Conservation (phyloP, 2,113 vertebrate species). For the Brachirus orientalis region DNA sequence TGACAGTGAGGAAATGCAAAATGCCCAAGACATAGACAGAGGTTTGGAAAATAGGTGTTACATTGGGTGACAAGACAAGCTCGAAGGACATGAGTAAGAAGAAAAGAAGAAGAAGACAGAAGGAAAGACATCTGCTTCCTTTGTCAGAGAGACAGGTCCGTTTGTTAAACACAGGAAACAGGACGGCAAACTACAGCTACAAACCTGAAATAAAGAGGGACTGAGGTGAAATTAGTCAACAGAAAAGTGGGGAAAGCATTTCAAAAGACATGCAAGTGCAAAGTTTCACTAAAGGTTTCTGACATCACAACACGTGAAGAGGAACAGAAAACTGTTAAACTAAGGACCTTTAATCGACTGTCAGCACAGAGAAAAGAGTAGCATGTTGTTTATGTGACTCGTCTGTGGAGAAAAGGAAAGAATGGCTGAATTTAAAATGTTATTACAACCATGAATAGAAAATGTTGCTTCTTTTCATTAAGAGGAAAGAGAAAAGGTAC, state of each 20-base stretch:
- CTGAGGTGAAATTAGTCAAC: slow-evolving; percentile 22
- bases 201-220: slow-evolving; percentile 19
- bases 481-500: not conserved
- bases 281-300: not conserved
- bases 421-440: slow-evolving; percentile 15
- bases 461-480: not conserved
- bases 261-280: not conserved
- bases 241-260: slow-evolving; percentile 7
- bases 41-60: no score
- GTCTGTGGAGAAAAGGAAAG: slow-evolving; percentile 65
- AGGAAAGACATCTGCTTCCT: slow-evolving; percentile 1
- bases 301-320: slow-evolving; percentile 28
- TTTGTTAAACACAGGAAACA: slow-evolving; percentile 27
- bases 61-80: not conserved
- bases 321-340: slow-evolving; percentile 35
- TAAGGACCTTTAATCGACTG: slow-evolving; percentile 71
- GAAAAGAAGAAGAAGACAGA: no score
- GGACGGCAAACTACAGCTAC: slow-evolving; percentile 28
- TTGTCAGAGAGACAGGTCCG: no score
- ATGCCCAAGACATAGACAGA: not conserved
- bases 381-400: slow-evolving; percentile 65
- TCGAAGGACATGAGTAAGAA: no score
- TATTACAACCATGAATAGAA: slow-evolving; percentile 6
- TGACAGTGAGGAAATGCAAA: not conserved
- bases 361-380: slow-evolving; percentile 63